Evolutionary conservation across 2,113 vertebrate species (phyloP).

Genomic region (Psammodynastes pulverulentus): DNA sequence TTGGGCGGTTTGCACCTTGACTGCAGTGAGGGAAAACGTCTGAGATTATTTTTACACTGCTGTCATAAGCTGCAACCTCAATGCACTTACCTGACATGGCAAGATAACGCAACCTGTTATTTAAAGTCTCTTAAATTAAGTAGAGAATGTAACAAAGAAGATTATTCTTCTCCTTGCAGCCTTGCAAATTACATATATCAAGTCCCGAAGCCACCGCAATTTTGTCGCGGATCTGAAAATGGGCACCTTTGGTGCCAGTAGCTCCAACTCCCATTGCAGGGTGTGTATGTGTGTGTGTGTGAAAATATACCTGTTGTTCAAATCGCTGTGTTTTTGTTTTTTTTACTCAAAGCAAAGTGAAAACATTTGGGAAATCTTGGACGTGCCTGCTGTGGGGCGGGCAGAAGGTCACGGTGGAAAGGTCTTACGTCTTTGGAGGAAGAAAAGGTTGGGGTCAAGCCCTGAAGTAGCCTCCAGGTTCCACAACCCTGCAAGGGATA

Average conservation of each 20-base stretch:
- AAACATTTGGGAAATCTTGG: not conserved
- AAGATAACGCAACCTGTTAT: not conserved
- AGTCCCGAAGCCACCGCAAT: fast-evolving
- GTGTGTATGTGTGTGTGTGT: not conserved
- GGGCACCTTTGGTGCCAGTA: not conserved
- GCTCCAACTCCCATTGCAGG: too few relatives aligned
- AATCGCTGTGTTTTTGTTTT: not conserved
- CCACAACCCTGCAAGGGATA: fast-evolving
- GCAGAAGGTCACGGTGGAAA: not conserved
- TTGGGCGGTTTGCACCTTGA: not conserved
- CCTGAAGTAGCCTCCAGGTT: not conserved
- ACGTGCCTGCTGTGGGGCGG: not conserved
- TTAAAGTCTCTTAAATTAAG: not conserved
- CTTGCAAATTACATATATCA: not conserved
- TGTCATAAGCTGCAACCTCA: not conserved
- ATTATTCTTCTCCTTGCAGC: not conserved
- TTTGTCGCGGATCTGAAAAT: fast-evolving
- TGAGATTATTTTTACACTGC: not conserved
- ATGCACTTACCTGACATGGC: not conserved
- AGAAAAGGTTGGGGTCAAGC: not conserved
- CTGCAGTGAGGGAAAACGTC: not conserved
- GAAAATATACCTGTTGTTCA: not conserved
- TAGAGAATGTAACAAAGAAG: not conserved
- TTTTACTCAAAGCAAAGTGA: not conserved
- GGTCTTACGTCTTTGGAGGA: not conserved